A percentile compares a stretch with the other conserved stretches of the same genome.
Conservation (phyloP, 2,888 invertebrate species). For the Leuctra nigra region DNA sequence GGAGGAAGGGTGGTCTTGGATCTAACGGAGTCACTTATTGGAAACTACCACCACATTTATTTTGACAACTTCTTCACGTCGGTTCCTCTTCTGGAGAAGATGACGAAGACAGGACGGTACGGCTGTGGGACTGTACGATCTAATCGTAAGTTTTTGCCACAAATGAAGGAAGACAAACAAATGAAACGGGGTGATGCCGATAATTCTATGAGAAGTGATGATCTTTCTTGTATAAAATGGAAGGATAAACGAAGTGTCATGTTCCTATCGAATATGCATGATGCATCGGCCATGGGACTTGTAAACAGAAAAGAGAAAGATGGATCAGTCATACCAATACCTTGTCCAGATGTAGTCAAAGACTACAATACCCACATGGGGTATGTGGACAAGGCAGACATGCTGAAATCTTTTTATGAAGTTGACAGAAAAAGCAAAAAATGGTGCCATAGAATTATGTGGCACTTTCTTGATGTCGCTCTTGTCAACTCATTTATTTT, state of each 20-base stretch:
- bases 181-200: not conserved
- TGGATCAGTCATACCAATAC: not conserved
- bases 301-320: not conserved
- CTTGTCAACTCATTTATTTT: not conserved
- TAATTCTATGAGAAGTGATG: not conserved
- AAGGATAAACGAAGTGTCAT: not conserved
- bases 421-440: not conserved
- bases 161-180: not conserved
- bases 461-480: not conserved
- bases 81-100: not conserved
- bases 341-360: not conserved
- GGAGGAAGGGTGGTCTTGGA: not conserved
- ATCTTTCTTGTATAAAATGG: not conserved
- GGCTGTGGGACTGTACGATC: not conserved
- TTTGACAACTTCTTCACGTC: conserved; percentile 3
- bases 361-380: conserved; percentile 1
- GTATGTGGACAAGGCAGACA: not conserved
- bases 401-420: not conserved
- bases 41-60: not conserved
- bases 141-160: not conserved
- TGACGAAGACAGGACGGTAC: not conserved
- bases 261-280: not conserved
- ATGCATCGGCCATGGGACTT: not conserved
- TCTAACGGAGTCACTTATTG: not conserved
- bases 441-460: not conserved